Percentiles rank a stretch among this genome's conserved stretches.
These are phyloP conservation scores for Suncus etruscus DNA, from an alignment of 2,113 vertebrate species.

Conservation along the genomic window DNA sequence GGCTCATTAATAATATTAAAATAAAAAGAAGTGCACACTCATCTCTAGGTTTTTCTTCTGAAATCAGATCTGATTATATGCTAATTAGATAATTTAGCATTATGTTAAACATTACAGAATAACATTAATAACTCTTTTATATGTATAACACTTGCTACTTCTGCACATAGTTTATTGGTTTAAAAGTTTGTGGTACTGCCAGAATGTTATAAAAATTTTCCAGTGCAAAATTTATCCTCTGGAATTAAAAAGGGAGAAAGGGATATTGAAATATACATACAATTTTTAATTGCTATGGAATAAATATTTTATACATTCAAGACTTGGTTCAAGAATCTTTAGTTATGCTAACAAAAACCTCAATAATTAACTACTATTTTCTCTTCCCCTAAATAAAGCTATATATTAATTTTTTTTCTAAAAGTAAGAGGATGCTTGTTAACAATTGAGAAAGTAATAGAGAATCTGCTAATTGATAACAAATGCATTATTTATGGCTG, in stretches of 20 bases:
- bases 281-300: slow-evolving; percentile 49
- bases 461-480: slow-evolving; percentile 83
- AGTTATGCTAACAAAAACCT: slow-evolving; percentile 52
- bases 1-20: background rate
- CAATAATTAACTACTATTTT: slow-evolving; percentile 71
- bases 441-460: slow-evolving; percentile 73
- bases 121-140: background rate
- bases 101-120: background rate
- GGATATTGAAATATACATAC: background rate
- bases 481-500: slow-evolving; percentile 85
- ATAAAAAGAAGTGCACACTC: background rate
- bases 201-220: background rate
- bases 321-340: slow-evolving; percentile 48
- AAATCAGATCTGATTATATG: background rate
- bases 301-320: slow-evolving; percentile 54
- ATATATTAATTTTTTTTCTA: slow-evolving; percentile 70
- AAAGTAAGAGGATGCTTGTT: slow-evolving; percentile 73
- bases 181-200: background rate
- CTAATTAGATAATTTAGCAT: too few relatives aligned
- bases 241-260: background rate
- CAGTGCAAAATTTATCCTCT: background rate
- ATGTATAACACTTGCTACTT: background rate
- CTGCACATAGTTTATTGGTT: background rate
- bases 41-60: background rate
- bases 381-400: slow-evolving; percentile 18